These are phyloP conservation scores for Agrypnus murinus DNA, from an alignment of 2,888 invertebrate species.

Conservation along the genomic window DNA sequence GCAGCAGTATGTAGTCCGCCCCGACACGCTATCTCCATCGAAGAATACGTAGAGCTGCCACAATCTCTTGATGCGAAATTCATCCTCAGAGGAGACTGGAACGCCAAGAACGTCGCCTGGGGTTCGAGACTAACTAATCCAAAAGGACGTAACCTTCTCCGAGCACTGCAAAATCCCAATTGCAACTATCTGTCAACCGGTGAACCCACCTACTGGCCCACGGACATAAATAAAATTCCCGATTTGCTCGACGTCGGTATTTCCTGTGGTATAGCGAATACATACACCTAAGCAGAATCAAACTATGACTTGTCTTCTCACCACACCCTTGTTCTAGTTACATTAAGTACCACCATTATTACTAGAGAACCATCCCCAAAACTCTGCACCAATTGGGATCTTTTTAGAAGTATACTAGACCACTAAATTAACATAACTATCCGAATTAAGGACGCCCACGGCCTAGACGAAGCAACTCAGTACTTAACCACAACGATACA, in stretches of 20 bases:
- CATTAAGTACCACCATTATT: too few relatives aligned
- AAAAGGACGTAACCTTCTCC: too few relatives aligned
- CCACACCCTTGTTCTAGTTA: neutral
- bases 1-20: neutral
- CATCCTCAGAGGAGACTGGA: slow-evolving; percentile 10
- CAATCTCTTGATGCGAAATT: neutral
- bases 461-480: too few relatives aligned
- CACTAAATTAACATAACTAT: too few relatives aligned
- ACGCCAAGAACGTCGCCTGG: neutral
- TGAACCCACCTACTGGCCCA: too few relatives aligned
- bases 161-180: slow-evolving; percentile 1
- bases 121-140: neutral
- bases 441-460: neutral
- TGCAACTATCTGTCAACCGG: too few relatives aligned
- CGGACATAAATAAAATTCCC: too few relatives aligned
- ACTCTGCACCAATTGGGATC: too few relatives aligned
- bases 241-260: neutral
- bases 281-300: slow-evolving; percentile 2
- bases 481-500: too few relatives aligned
- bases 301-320: neutral
- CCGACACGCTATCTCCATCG: neutral
- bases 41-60: neutral
- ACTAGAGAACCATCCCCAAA: too few relatives aligned
- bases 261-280: neutral
- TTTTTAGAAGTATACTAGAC: too few relatives aligned